These are phyloP conservation scores for Nesoenas mayeri DNA, from an alignment of 2,113 vertebrate genomes.

Conservation along the genomic window DNA sequence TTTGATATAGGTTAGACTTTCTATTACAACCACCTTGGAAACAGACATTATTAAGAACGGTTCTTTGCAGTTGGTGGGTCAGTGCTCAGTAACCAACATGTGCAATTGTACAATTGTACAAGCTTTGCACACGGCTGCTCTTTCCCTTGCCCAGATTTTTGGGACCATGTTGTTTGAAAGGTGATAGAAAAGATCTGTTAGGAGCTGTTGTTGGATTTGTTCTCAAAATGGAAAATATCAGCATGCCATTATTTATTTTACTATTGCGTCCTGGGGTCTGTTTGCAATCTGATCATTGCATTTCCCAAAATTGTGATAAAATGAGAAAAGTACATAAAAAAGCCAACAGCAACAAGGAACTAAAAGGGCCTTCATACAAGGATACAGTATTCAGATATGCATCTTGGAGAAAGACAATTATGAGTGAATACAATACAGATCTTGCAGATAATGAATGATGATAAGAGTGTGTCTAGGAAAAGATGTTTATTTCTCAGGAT, in stretches of 20 bases:
- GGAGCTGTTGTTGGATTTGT: neutral
- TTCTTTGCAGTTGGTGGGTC: neutral
- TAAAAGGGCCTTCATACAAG: neutral
- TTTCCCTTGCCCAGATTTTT: neutral
- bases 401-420: neutral
- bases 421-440: neutral
- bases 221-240: neutral
- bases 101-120: neutral
- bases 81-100: neutral
- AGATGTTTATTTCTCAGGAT: neutral
- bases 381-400: neutral
- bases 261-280: neutral
- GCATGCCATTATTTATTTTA: neutral
- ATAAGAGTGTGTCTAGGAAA: neutral
- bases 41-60: neutral
- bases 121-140: neutral
- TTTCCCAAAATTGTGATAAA: neutral
- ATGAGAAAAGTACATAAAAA: neutral
- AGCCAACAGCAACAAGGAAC: neutral
- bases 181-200: neutral
- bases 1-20: accelerated
- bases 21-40: neutral
- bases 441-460: neutral
- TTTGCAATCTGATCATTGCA: neutral
- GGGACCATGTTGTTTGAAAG: neutral